Evolutionary conservation across 1,140 invertebrate genomes (phyloP), one percentile per base, ranked within the genome.

Genomic region (Antheraea mylitta): DNA sequence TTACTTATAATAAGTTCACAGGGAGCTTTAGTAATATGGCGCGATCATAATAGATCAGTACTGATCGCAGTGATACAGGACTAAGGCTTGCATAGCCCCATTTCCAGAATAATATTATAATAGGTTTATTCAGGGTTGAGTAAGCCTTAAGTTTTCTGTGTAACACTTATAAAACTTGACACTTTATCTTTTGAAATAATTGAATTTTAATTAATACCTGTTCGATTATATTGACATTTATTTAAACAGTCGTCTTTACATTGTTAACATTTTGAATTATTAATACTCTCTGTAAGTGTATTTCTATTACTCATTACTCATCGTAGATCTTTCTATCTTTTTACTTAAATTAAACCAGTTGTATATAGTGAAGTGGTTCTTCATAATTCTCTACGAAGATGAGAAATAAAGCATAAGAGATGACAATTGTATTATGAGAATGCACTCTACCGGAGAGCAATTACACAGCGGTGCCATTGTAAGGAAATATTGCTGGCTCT

Each of bases 381-480:
- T 53, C 16, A 53, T 53, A 0, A 53, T 53, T 53, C 16, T 16
- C 45, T 13, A 13, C 45, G 45, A 53, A 53, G 45, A 53, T 53
- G 45, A 53, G 45, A 53, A 6, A 53, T 53, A 61, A 61, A 61
- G 19, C 11, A 18, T 36, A 22, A 61, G 71, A 68, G 72, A 69
- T 64, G 38, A 60, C 71, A 72, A 74, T 74, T 77, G 66, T 74
- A 67, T 77, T 74, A 77, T 74, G 66, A 70, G 70, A 74, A 74
- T 77, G 75, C 73, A 74, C 62, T 76, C 72, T 73, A 61, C 64
- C 71, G 67, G 71, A 36, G 65, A 66, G 72, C 74, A 76, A 76
- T 79, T 79, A 76, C 77, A 69, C 68, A 71, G 68, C 65, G 66
- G 68, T 60, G 68, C 71, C 73, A 76, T 76, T 73, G 74, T 72